Evolutionary conservation across 2,797 vertebrate species (phyloP).

Genomic region (Pseudomugil gertrudae): DNA sequence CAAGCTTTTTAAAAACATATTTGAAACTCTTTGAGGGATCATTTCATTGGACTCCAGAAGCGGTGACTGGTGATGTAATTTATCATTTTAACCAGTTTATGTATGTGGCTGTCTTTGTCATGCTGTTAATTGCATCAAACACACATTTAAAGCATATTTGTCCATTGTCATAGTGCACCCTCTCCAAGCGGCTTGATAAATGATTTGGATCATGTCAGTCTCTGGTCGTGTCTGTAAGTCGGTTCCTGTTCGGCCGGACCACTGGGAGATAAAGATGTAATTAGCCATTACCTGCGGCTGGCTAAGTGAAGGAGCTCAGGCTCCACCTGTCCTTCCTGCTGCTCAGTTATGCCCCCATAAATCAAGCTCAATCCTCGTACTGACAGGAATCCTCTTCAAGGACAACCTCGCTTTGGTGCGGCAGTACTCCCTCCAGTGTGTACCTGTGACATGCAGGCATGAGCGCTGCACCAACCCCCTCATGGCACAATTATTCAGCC

Average conservation of each 20-base stretch:
- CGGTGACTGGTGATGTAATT: conserved; percentile 70
- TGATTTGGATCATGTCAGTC: conserved; percentile 61
- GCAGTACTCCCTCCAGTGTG: conserved; percentile 47
- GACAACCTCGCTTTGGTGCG: conserved; percentile 67
- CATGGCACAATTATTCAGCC: conserved; percentile 71
- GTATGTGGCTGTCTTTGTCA: conserved; percentile 62
- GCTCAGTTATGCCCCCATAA: conserved; percentile 78
- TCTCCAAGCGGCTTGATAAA: conserved; percentile 56
- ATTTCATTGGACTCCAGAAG: conserved; percentile 61
- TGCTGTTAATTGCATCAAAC: conserved; percentile 67
- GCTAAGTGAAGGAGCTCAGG: conserved; percentile 72
- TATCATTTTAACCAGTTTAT: conserved; percentile 77
- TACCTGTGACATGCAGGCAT: conserved; percentile 62
- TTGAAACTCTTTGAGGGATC: conserved; percentile 60
- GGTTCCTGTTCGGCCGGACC: conserved; percentile 61
- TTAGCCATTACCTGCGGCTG: conserved; percentile 78
- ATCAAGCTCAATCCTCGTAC: conserved; percentile 80
- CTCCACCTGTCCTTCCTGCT: conserved; percentile 74
- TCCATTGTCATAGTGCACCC: conserved; percentile 56
- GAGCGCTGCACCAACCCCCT: conserved; percentile 52
- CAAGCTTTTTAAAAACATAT: conserved; percentile 79
- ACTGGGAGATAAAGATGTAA: conserved; percentile 81
- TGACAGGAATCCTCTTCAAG: conserved; percentile 83
- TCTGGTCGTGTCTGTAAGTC: conserved; percentile 55
- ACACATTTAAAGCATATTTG: conserved; percentile 58